These are phyloP conservation scores for Mirza zaza DNA, from an alignment of 2,113 vertebrate genomes.

Conservation along the genomic window DNA sequence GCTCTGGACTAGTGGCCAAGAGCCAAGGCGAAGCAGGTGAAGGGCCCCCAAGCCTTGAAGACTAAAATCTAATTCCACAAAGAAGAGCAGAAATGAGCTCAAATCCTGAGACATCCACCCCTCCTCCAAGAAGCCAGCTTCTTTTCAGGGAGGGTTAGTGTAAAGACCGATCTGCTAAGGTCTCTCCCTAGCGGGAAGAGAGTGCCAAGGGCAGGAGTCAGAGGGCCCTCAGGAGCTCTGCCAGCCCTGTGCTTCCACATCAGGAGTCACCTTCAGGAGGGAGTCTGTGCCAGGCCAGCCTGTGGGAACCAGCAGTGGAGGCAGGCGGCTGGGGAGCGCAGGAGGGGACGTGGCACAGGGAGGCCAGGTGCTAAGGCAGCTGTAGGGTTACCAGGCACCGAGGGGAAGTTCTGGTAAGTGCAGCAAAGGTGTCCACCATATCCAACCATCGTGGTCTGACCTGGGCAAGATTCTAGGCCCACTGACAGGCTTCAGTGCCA, in stretches of 20 bases:
- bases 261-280: not conserved
- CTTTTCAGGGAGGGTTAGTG: not conserved
- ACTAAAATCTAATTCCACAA: not conserved
- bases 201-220: not conserved
- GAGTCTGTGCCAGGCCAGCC: not conserved
- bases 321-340: not conserved
- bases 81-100: not conserved
- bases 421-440: not conserved
- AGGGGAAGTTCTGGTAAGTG: not conserved
- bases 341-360: not conserved
- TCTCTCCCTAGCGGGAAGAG: not conserved
- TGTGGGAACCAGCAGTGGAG: not conserved
- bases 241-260: not conserved
- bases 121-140: not conserved
- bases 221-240: not conserved
- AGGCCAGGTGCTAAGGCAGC: not conserved
- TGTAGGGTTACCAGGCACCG: not conserved
- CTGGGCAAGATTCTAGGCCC: not conserved
- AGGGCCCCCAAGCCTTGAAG: not conserved
- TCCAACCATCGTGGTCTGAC: not conserved
- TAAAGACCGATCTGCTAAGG: not conserved
- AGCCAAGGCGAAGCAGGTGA: not conserved
- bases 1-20: not conserved
- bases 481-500: no score
- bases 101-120: not conserved